Base-by-base conservation (phyloP, 2,888 invertebrate genomes). In the Chromoteleia sp. region DNA sequence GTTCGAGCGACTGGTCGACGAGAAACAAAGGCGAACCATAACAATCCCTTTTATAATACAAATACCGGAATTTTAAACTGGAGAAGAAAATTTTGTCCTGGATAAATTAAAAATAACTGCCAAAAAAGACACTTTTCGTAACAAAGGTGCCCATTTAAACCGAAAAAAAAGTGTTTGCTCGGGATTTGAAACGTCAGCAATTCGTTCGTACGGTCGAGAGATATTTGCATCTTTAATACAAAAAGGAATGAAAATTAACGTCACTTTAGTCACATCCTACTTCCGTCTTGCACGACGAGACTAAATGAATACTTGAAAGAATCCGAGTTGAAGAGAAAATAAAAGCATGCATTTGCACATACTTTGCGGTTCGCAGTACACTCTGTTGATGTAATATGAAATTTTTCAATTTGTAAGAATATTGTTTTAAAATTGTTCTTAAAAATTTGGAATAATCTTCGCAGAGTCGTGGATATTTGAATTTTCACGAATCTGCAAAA, bases 41-140 rank as follows among this genome's bases (percentile, higher is more conserved):
- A 67, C 30, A 54, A 54, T 67, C 30, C 56, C 56, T 7, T 33
- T 56, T 45, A 12, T 30, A 19, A 56, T 21, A 33, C 56, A 19
- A 61, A 61, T 41, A 41, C 52, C 61, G 19, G 61, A 71, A 71
- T 71, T 39, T 61, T 41, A 50, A 52, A 15, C 59, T 73, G 63
- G 54, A 61, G 43, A 52, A 15, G 25, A n/a, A n/a, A n/a, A 30
- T 61, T 61, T 61, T 61, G 41, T 30, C 56, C 14, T 14, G 48
- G 36, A 7, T 12, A 36, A 52, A 61, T 61, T 61, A 61, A 29
- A 48, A 7, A 7, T 29, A 1, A 17, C 10, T 2, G 17, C 2
- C 39, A 36, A 3, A 21, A 19, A 52, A 19, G 71, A 39, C 36
- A 70, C 33, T 10, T 29, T 15, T 21, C 63, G 63, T 63, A 65